phyloP scores from a whole-genome alignment of 2,888 invertebrate species.

The Andrena flavipes region DNA sequence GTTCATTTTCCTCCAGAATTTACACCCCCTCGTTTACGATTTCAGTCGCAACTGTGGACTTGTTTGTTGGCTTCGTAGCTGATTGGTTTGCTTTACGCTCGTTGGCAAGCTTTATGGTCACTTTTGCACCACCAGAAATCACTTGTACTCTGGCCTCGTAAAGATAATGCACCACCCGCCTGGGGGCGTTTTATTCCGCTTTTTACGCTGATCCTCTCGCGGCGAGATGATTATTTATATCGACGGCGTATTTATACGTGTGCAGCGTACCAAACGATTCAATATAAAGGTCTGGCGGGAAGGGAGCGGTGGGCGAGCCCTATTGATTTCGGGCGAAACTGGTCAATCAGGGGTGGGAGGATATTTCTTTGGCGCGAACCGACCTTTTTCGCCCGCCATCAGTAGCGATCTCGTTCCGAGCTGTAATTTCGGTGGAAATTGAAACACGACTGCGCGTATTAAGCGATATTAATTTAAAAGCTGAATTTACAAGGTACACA shows the following conservation, averaged over 20 bases:
- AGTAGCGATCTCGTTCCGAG: background rate
- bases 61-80: background rate
- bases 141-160: conserved; percentile 23
- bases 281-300: conserved; percentile 45
- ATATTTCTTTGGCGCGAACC: conserved; percentile 63
- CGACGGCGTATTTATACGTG: conserved; percentile 56
- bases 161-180: conserved; percentile 22
- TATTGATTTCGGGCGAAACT: conserved; percentile 70
- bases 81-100: background rate
- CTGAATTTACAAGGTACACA: background rate
- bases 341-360: conserved; percentile 62
- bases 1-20: background rate
- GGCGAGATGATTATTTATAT: conserved; percentile 59
- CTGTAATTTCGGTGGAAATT: conserved; percentile 23
- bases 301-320: conserved; percentile 59
- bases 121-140: conserved; percentile 11
- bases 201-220: conserved; percentile 14
- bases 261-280: conserved; percentile 55
- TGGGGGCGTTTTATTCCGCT: conserved; percentile 10
- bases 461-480: conserved; percentile 1
- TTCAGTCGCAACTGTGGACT: background rate
- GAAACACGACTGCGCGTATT: conserved; percentile 16
- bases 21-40: background rate
- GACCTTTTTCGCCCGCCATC: conserved; percentile 46
- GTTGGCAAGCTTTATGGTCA: background rate